phyloP scores from a whole-genome alignment of 1,140 invertebrate genomes.

The Babylonia areolata region DNA sequence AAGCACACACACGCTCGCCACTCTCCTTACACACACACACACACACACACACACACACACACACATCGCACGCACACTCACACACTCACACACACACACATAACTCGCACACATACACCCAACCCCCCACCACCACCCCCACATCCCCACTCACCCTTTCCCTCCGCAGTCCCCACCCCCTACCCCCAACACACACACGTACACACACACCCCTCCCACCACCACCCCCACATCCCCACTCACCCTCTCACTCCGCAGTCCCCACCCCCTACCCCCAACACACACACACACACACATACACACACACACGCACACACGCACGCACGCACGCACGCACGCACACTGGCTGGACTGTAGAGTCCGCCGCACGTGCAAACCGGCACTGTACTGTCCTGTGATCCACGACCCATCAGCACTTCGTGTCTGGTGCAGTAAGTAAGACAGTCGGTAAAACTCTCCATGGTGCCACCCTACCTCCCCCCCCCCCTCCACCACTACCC shows the following conservation, averaged over 20 bases:
- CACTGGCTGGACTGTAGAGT: no score
- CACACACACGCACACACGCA: neutral
- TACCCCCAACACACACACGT: neutral
- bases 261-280: neutral
- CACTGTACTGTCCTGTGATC: no score
- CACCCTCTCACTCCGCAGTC: neutral
- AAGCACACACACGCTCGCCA: no score
- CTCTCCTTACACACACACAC: no score
- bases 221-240: neutral
- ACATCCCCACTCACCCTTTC: neutral
- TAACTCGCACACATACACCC: neutral
- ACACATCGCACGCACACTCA: no score
- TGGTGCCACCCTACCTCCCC: neutral
- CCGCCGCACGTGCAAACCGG: no score
- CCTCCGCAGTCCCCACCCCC: neutral
- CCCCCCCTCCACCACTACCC: neutral
- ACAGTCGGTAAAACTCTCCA: no score
- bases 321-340: slow-evolving; percentile 5
- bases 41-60: no score
- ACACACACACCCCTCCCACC: neutral
- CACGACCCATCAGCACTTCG: no score
- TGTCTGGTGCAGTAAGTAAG: no score
- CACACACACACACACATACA: slow-evolving; percentile 4
- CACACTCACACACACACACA: neutral
- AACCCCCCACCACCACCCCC: no score